Evolutionary conservation across 2,888 invertebrate genomes (phyloP), one percentile per base, ranked within the genome.

Genomic region (Nomada ruficornis): DNA sequence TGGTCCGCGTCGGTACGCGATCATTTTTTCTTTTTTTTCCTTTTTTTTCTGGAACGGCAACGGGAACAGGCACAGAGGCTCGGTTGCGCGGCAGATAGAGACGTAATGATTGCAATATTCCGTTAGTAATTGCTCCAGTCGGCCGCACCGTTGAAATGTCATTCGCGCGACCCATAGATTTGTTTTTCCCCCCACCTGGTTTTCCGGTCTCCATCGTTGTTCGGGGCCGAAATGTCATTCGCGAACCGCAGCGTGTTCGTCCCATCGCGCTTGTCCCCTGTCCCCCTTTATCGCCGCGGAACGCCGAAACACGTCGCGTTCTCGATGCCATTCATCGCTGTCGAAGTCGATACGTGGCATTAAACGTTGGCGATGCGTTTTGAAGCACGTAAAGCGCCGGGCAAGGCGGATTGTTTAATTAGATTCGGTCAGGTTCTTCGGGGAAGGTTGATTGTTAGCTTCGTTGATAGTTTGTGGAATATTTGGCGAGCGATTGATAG

Each of bases 121-220:
- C 94, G 95, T 95, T 95, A 95, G 95, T 95, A 95, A 95, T 95
- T 95, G 95, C 95, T 95, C 95, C 95, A 95, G 95, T 95, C 95
- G 95, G 95, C 86, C 83, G 74, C 88, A 79, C 86, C 64, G 88
- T 88, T 88, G 88, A 87, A 87, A 87, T 79, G 86, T 88, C 88
- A 86, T 88, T 86, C 88, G 83, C 86, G 81, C 82, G 76, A 74
- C 75, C 83, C 83, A 80, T 81, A 87, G 87, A 88, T 88, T 88
- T 88, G 85, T 86, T 85, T 88, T 85, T 74, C 80, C 88, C 83
- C 72, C 55, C 65, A 0, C n/a, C 44, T 62, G 42, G 50, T 36
- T 72, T 75, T 64, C 65, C 63, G 74, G 26, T 44, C 77, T 62
- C 71, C 62, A 62, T 81, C 67, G 60, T 78, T 47, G 73, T 71